phyloP scores from a whole-genome alignment of 2,888 invertebrate species.

The Meloe dianella region DNA sequence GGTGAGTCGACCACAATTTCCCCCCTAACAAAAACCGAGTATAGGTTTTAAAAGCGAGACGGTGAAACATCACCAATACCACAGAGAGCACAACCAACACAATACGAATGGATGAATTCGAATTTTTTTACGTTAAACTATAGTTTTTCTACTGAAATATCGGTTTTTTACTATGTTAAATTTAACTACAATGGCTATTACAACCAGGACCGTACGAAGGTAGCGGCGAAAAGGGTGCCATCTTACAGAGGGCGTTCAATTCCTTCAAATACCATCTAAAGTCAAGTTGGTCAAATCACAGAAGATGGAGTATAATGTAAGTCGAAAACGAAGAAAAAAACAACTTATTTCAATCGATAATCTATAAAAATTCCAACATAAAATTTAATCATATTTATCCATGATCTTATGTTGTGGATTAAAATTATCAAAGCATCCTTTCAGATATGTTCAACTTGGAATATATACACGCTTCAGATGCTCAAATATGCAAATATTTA shows the following conservation, averaged over 20 bases:
- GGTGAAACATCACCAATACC: not conserved
- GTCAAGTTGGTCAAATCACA: too few relatives aligned
- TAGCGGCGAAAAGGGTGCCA: too few relatives aligned
- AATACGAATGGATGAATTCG: not conserved
- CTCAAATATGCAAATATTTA: conserved; percentile 3
- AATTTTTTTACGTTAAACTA: not conserved
- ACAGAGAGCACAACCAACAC: too few relatives aligned
- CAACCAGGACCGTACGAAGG: too few relatives aligned
- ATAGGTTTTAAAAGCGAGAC: not conserved
- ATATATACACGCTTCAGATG: not conserved
- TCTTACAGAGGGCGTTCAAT: too few relatives aligned
- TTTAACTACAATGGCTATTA: too few relatives aligned
- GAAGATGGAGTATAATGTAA: not conserved
- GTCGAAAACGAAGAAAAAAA: not conserved
- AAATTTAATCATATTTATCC: not conserved
- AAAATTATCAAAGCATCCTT: conserved; percentile 7
- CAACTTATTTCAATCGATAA: not conserved
- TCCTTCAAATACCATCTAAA: too few relatives aligned
- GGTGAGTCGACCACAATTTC: conserved; percentile 37
- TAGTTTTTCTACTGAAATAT: too few relatives aligned
- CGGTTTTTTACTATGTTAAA: too few relatives aligned
- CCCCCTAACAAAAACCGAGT: conserved; percentile 26
- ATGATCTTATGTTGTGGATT: not conserved
- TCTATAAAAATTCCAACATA: not conserved
- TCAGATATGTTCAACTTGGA: not conserved